A percentile compares a stretch with the other conserved stretches of the same genome.
Evolutionary conservation across 2,888 invertebrate species (phyloP).

Genomic region (Strigamia maritima): DNA sequence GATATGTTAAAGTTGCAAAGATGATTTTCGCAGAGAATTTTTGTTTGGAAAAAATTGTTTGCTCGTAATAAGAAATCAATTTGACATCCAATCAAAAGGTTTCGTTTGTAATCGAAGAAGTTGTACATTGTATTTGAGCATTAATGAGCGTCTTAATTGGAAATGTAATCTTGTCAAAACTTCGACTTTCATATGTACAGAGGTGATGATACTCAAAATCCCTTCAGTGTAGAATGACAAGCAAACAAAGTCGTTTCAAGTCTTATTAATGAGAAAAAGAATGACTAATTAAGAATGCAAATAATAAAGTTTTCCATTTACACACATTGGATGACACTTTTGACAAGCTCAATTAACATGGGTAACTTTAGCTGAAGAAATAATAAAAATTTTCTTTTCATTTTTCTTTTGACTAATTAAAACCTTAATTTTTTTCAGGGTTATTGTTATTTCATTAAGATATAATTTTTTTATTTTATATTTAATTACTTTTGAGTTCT

Average conservation of each 20-base stretch:
- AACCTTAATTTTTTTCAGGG: background rate
- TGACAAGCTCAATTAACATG: background rate
- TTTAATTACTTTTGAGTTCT: too few species aligned
- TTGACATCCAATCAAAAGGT: background rate
- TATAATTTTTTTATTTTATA: too few species aligned
- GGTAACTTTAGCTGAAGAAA: background rate
- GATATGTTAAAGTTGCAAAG: too few species aligned
- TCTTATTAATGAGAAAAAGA: background rate
- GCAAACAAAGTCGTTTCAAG: background rate
- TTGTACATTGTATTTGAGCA: background rate
- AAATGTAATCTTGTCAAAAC: slow-evolving; percentile 3
- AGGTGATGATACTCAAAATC: background rate
- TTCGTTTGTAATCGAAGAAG: background rate
- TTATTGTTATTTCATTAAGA: too few species aligned
- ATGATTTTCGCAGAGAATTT: too few species aligned
- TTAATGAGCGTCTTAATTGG: background rate
- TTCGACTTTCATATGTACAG: background rate
- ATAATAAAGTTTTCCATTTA: background rate
- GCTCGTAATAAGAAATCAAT: background rate
- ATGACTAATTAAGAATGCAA: background rate
- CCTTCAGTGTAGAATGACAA: background rate
- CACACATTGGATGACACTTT: background rate
- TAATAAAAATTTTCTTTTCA: too few species aligned
- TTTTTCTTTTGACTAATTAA: background rate
- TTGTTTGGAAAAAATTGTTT: too few species aligned